Conservation (phyloP, 2,113 vertebrate species). For the Tricholaema leucomelas region DNA sequence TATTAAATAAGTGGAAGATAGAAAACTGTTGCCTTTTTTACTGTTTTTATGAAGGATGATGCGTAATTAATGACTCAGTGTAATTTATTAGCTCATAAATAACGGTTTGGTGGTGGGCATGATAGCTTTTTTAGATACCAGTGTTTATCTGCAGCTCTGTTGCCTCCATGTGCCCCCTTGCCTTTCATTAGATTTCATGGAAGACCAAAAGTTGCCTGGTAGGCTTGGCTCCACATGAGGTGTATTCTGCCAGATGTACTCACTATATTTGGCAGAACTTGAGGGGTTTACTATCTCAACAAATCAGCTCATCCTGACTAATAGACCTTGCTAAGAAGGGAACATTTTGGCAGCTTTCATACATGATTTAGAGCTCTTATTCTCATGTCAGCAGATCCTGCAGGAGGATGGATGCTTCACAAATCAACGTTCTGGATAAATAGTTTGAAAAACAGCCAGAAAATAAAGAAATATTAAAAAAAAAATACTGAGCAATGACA, state of each 20-base stretch:
- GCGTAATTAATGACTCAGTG: background rate
- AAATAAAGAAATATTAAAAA: background rate
- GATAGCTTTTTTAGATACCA: background rate
- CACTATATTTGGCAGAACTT: slow-evolving; percentile 54
- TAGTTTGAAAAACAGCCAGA: background rate
- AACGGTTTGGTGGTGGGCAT: background rate
- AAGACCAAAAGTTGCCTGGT: background rate
- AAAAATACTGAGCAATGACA: background rate
- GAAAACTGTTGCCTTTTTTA: background rate
- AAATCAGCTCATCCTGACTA: slow-evolving; percentile 20
- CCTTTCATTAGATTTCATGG: background rate
- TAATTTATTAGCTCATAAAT: background rate
- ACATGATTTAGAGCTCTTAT: slow-evolving; percentile 2
- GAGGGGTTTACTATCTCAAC: slow-evolving; percentile 21
- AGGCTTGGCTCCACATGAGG: slow-evolving; percentile 33
- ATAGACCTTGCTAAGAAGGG: slow-evolving; percentile 31
- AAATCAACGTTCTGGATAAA: background rate
- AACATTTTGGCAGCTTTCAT: slow-evolving; percentile 59
- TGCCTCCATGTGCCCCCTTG: background rate
- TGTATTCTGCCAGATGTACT: slow-evolving; percentile 45
- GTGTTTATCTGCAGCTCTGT: background rate
- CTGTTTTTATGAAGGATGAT: background rate
- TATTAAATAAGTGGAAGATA: background rate
- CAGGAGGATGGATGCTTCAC: slow-evolving; percentile 46
- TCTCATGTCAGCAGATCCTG: background rate